These are phyloP conservation scores for Xiphophorus hellerii DNA, from an alignment of 2,113 vertebrate species.

Conservation along the genomic window DNA sequence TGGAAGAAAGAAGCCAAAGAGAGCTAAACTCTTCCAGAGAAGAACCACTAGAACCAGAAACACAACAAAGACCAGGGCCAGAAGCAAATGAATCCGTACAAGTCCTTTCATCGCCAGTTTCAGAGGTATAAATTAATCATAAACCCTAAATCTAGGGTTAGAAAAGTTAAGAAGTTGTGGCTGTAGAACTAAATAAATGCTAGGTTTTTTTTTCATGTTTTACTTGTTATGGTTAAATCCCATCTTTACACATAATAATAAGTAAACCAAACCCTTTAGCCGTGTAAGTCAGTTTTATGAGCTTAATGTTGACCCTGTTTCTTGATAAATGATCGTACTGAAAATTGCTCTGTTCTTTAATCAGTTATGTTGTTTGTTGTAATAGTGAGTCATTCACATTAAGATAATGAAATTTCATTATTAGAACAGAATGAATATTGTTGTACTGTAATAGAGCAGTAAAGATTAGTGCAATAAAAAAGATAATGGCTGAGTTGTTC, in stretches of 20 bases:
- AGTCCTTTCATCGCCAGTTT: constrained; percentile 25
- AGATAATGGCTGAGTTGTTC: neutral
- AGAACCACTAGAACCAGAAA: constrained; percentile 44
- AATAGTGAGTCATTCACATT: neutral
- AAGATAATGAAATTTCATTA: neutral
- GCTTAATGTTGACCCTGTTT: neutral
- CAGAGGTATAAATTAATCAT: constrained; percentile 51
- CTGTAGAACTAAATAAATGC: neutral
- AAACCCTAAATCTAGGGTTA: neutral
- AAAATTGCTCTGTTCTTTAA: neutral
- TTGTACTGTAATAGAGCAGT: neutral
- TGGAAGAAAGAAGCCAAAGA: constrained; percentile 55
- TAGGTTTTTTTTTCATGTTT: neutral
- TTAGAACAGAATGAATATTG: neutral
- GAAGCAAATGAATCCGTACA: constrained; percentile 42
- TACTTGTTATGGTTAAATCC: fast-evolving
- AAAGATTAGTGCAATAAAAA: neutral
- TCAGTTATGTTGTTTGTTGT: neutral
- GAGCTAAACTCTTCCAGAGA: constrained; percentile 41
- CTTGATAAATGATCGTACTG: neutral
- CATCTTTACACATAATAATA: neutral
- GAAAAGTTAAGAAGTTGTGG: neutral
- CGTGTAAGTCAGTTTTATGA: neutral
- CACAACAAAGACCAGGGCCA: constrained; percentile 16
- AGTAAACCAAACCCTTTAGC: neutral